A percentile compares a stretch with the other conserved stretches of the same genome.
Conservation (phyloP, 92 coral and sea anemone species). For the Zoanthus sansibaricus region DNA sequence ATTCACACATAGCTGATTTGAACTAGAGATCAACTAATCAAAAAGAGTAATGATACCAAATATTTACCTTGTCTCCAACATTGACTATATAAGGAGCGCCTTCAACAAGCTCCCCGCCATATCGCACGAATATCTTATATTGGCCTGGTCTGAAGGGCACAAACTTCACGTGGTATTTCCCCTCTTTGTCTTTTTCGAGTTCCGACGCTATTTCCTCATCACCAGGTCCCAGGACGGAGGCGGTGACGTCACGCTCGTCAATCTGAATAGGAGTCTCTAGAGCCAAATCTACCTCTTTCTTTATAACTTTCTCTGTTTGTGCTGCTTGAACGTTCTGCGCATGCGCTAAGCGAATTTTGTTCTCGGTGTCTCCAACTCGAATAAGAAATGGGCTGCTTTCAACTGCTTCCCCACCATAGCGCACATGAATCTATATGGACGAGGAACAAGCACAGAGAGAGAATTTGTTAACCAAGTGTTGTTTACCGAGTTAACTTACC, state of each 20-base stretch:
- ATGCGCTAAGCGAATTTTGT: conserved; percentile 32
- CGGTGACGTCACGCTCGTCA: conserved; percentile 46
- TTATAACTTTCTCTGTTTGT: conserved; percentile 33
- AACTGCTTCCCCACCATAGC: conserved; percentile 28
- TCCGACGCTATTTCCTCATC: conserved; percentile 35
- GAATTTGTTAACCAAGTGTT: too few species aligned
- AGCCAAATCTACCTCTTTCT: conserved; percentile 41
- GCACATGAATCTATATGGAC: conserved; percentile 26
- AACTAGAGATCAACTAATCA: background rate
- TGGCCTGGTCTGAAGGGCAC: conserved; percentile 37
- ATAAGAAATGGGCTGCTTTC: conserved; percentile 39
- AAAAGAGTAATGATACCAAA: background rate
- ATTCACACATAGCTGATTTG: background rate
- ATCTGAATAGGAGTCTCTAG: conserved; percentile 45
- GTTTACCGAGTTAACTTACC: background rate
- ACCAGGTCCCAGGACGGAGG: conserved; percentile 35
- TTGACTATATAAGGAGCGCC: conserved; percentile 45
- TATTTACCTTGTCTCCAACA: conserved; percentile 30
- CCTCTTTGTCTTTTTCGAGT: conserved; percentile 34
- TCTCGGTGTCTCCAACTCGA: conserved; percentile 43
- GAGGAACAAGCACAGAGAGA: background rate
- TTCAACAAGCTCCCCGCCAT: conserved; percentile 43
- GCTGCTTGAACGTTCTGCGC: conserved; percentile 14
- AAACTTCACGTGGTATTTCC: conserved; percentile 40
- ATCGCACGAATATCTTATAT: conserved; percentile 41